These are phyloP conservation scores for Polydrusus tereticollis DNA, from an alignment of 2,888 invertebrate genomes.

Conservation along the genomic window DNA sequence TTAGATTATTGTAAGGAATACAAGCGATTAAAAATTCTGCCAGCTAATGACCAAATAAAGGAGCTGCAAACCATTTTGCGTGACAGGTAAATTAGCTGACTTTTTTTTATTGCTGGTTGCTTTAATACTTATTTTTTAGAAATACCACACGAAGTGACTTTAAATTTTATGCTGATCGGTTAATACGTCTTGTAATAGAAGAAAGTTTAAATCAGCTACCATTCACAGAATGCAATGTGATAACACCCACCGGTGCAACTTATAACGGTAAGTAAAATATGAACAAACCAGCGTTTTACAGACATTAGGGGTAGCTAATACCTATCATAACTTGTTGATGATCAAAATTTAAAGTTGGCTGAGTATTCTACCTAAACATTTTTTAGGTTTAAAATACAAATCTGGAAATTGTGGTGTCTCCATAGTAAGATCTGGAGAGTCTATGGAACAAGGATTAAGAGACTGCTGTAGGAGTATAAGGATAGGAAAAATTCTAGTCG, in stretches of 20 bases:
- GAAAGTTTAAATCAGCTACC: constrained; percentile 98
- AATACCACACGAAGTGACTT: constrained; percentile 95
- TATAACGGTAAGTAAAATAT: constrained; percentile 84
- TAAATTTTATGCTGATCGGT: constrained; percentile 97
- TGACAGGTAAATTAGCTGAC: constrained; percentile 80
- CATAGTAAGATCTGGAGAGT: constrained; percentile 78
- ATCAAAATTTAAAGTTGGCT: too few species aligned
- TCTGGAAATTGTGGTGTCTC: constrained; percentile 93
- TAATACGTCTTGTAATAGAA: constrained; percentile 97
- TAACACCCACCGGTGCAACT: constrained; percentile 91
- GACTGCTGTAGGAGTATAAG: constrained; percentile 99
- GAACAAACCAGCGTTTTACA: background rate
- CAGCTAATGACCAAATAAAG: constrained; percentile 83
- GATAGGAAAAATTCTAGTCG: constrained; percentile 98
- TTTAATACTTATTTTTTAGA: too few species aligned
- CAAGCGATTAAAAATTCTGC: constrained; percentile 78
- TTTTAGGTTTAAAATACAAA: constrained; percentile 81
- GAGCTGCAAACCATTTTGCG: constrained; percentile 89
- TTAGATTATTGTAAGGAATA: constrained; percentile 68
- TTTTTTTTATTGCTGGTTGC: background rate
- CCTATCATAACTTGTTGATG: too few species aligned
- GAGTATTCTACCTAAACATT: too few species aligned
- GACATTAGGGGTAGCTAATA: too few species aligned
- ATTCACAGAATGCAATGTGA: constrained; percentile 89
- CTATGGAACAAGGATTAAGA: constrained; percentile 77